A percentile compares a stretch with the other conserved stretches of the same genome.
These are phyloP conservation scores for Siniperca chuatsi DNA, from an alignment of 2,113 vertebrate species.

Conservation along the genomic window DNA sequence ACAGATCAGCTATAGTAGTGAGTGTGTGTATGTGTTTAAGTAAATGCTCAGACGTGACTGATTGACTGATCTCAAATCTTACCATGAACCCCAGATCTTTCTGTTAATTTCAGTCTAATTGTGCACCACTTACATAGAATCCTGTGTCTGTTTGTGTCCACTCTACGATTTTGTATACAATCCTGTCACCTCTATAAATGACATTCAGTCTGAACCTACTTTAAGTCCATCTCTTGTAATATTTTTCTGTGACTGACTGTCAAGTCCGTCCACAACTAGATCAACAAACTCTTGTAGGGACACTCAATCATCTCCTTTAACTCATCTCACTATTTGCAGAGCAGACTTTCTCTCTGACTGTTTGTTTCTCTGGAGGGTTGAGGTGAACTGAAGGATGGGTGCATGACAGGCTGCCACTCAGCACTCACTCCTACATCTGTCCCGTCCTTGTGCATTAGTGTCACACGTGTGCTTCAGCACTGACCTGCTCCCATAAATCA, in stretches of 20 bases:
- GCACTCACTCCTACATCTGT: slow-evolving; percentile 72
- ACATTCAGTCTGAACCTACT: neutral
- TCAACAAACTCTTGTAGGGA: slow-evolving; percentile 1
- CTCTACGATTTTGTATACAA: neutral
- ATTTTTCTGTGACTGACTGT: neutral
- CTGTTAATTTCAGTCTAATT: slow-evolving; percentile 2
- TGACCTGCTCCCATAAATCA: slow-evolving; percentile 78
- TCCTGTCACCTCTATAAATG: neutral
- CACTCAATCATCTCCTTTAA: slow-evolving; percentile 14
- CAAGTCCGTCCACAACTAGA: neutral
- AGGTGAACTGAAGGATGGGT: slow-evolving; percentile 60
- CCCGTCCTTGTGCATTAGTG: slow-evolving; percentile 78
- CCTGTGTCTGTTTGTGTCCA: neutral
- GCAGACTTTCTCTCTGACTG: slow-evolving; percentile 19
- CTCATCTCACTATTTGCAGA: slow-evolving; percentile 37
- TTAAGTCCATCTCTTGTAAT: neutral
- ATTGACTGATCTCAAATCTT: neutral
- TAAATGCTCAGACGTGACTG: neutral
- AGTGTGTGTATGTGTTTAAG: neutral
- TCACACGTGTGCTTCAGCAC: slow-evolving; percentile 66
- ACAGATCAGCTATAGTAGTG: neutral
- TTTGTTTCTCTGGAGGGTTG: slow-evolving; percentile 39
- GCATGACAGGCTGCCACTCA: slow-evolving; percentile 73
- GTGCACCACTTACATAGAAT: neutral
- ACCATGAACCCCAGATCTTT: neutral